Percentiles rank a stretch among this genome's conserved stretches.
These are phyloP conservation scores for Drosophila ezoana DNA, from an alignment of 2,888 invertebrate genomes.

Conservation along the genomic window DNA sequence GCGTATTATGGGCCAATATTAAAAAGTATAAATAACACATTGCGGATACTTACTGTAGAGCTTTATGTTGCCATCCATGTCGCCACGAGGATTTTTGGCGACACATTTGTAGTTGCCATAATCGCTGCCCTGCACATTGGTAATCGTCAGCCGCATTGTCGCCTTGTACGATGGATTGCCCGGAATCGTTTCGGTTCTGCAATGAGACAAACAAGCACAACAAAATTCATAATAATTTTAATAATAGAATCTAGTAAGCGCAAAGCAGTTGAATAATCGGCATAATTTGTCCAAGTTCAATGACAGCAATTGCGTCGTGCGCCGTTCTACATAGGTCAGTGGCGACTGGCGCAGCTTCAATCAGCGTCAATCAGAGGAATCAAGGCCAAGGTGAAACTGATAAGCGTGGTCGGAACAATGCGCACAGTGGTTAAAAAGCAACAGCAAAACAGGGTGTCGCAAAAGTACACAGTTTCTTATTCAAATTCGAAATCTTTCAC, in stretches of 20 bases:
- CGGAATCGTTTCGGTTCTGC: conserved; percentile 89
- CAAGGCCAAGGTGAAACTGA: conserved; percentile 81
- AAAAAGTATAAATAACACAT: conserved; percentile 71
- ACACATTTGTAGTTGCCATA: conserved; percentile 95
- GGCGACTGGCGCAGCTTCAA: conserved; percentile 40
- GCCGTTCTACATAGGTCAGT: conserved; percentile 60
- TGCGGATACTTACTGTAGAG: conserved; percentile 91
- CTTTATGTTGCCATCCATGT: conserved; percentile 95
- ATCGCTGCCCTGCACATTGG: conserved; percentile 91
- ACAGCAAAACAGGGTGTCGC: not conserved
- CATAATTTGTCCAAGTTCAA: conserved; percentile 64
- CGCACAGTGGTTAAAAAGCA: conserved; percentile 42
- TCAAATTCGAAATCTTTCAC: not conserved
- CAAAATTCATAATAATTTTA: conserved; percentile 2
- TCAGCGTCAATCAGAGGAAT: conserved; percentile 66
- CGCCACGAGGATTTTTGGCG: conserved; percentile 95
- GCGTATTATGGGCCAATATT: conserved; percentile 49
- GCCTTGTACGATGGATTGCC: conserved; percentile 92
- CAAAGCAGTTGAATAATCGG: not conserved
- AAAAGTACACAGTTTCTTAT: not conserved
- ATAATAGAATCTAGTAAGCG: not conserved
- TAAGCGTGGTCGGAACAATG: conserved; percentile 50
- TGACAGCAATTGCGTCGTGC: conserved; percentile 68
- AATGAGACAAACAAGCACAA: conserved; percentile 36
- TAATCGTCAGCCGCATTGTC: conserved; percentile 94